Conservation (phyloP, 2,888 invertebrate genomes). For the Neuroscelio doddi region DNA sequence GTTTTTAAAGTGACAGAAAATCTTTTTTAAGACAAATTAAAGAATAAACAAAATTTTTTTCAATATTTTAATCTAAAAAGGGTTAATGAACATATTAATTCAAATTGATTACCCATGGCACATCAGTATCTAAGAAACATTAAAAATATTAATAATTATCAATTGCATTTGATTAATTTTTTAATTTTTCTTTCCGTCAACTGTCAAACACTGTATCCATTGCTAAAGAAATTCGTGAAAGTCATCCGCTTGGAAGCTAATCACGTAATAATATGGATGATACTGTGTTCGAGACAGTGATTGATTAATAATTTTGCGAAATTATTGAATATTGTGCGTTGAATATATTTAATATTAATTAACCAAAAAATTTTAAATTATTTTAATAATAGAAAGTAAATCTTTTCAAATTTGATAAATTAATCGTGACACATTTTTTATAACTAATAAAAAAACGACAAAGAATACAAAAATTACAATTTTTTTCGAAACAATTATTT, state of each 20-base stretch:
- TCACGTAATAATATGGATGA: conserved; percentile 25
- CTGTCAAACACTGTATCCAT: conserved; percentile 31
- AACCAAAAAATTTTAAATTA: background rate
- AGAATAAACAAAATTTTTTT: conserved; percentile 10
- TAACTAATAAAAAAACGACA: conserved; percentile 25
- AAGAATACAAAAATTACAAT: conserved; percentile 27
- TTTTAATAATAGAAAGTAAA: too few relatives aligned
- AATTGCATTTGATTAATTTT: too few relatives aligned
- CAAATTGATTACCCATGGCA: conserved; percentile 4
- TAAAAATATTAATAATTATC: background rate
- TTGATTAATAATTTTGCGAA: conserved; percentile 19
- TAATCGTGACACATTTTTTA: conserved; percentile 11
- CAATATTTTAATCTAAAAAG: too few relatives aligned
- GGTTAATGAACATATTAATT: background rate
- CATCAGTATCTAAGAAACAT: conserved; percentile 25
- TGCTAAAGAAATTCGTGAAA: background rate
- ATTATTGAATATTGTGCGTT: conserved; percentile 29
- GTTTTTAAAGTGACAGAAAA: too few relatives aligned
- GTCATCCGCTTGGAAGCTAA: conserved; percentile 48
- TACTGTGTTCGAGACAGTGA: conserved; percentile 33
- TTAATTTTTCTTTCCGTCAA: background rate
- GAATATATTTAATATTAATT: conserved; percentile 14
- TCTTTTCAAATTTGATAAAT: too few relatives aligned
- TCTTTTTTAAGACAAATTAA: too few relatives aligned
- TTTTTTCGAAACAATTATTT: too few relatives aligned